Evolutionary conservation across 1,140 invertebrate species (phyloP).

Genomic region (Drosophila oshimai): DNA sequence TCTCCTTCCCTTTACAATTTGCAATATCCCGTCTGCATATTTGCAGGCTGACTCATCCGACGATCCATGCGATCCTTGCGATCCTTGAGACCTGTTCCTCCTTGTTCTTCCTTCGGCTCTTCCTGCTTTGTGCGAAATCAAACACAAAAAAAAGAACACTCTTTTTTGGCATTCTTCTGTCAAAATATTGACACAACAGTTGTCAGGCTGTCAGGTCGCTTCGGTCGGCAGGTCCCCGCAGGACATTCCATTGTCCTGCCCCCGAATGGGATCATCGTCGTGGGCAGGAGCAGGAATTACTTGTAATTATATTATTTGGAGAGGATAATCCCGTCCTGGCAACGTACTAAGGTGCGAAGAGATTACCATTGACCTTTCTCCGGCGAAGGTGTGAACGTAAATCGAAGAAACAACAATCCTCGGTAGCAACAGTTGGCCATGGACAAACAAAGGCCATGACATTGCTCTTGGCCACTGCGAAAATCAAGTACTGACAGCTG

Average conservation of each 20-base stretch:
- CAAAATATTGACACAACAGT: conserved; percentile 79
- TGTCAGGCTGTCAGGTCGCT: conserved; percentile 54
- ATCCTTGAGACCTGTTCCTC: background rate
- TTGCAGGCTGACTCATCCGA: conserved; percentile 18
- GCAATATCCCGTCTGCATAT: conserved; percentile 26
- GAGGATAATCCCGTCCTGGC: conserved; percentile 34
- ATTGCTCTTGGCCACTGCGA: background rate
- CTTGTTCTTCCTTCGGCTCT: conserved; percentile 3
- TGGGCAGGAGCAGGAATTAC: conserved; percentile 42
- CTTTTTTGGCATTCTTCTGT: conserved; percentile 80
- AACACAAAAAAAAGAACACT: conserved; percentile 1
- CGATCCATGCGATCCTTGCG: conserved; percentile 3
- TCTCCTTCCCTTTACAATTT: background rate
- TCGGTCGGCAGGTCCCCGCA: conserved; percentile 15
- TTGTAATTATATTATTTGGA: conserved; percentile 76
- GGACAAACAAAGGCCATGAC: conserved; percentile 33
- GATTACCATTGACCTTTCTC: conserved; percentile 44
- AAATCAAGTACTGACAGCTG: conserved; percentile 4
- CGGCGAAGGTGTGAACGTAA: conserved; percentile 24
- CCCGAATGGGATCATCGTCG: conserved; percentile 41
- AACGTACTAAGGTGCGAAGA: conserved; percentile 31
- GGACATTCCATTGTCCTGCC: conserved; percentile 29
- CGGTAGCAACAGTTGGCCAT: conserved; percentile 39
- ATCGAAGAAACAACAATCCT: conserved; percentile 19
- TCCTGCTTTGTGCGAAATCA: conserved; percentile 34